Percentiles rank a stretch among this genome's conserved stretches.
Conservation (phyloP, 1,140 invertebrate species). For the Magallana angulata region DNA sequence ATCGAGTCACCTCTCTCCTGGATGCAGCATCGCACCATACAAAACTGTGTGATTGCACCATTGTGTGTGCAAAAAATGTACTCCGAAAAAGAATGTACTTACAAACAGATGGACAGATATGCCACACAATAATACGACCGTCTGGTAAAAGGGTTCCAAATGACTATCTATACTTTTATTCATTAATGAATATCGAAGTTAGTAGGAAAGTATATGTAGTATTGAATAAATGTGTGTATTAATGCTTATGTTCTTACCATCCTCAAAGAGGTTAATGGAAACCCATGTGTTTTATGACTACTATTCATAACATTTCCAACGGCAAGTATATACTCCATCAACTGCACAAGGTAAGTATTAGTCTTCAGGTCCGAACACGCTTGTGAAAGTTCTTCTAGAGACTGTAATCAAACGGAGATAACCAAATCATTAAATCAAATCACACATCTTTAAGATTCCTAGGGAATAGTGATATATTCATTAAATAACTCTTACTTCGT, state of each 20-base stretch:
- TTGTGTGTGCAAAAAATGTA: no score
- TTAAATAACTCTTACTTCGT: slow-evolving; percentile 52
- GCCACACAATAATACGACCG: no score
- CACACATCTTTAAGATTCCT: no score
- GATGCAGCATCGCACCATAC: no score
- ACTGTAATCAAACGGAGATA: slow-evolving; percentile 43
- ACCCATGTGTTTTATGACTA: slow-evolving; percentile 52
- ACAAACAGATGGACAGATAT: no score
- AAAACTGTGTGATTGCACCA: no score
- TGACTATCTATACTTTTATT: not conserved
- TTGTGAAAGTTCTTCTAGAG: slow-evolving; percentile 50
- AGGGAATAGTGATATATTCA: not conserved
- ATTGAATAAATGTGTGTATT: no score
- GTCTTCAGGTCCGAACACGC: slow-evolving; percentile 57
- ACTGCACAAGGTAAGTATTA: slow-evolving; percentile 42
- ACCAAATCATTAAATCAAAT: not conserved
- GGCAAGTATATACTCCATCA: slow-evolving; percentile 61
- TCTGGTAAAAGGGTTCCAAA: no score
- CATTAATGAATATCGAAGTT: not conserved
- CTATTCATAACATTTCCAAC: slow-evolving; percentile 65
- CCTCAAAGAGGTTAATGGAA: slow-evolving; percentile 61
- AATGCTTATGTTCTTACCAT: slow-evolving; percentile 48
- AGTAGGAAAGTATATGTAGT: not conserved
- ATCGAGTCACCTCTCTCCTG: no score
- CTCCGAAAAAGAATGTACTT: no score